These are phyloP conservation scores for Salvelinus namaycush DNA, from an alignment of 2,113 vertebrate genomes.

Conservation along the genomic window DNA sequence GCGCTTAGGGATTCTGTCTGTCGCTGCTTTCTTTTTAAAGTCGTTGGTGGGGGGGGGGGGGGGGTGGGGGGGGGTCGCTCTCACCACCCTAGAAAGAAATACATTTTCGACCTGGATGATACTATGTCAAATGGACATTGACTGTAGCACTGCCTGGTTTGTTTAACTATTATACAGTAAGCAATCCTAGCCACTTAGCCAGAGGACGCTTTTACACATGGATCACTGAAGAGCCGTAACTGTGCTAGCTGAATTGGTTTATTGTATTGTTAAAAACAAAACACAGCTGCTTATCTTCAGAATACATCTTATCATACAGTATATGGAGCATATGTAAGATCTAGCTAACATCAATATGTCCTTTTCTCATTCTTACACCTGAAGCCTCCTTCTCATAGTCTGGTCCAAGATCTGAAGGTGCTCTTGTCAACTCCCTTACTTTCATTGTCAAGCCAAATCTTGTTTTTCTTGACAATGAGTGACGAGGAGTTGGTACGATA, in stretches of 20 bases:
- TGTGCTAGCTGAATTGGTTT: not conserved
- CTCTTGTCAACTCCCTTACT: too few relatives aligned
- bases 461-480: too few relatives aligned
- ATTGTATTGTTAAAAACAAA: too few relatives aligned
- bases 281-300: too few relatives aligned
- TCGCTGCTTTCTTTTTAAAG: not conserved
- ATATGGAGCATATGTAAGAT: too few relatives aligned
- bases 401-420: too few relatives aligned
- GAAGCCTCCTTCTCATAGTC: too few relatives aligned
- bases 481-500: too few relatives aligned
- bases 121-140: not conserved
- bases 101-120: not conserved
- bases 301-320: too few relatives aligned
- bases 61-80: not conserved
- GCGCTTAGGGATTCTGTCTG: not conserved
- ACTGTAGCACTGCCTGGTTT: not conserved
- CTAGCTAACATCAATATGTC: too few relatives aligned
- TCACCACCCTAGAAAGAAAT: not conserved
- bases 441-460: too few relatives aligned
- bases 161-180: not conserved
- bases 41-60: not conserved
- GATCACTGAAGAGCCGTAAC: not conserved
- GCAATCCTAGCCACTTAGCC: not conserved
- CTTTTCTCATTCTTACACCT: too few relatives aligned
- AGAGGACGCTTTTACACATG: not conserved